Evolutionary conservation across 2,888 invertebrate genomes (phyloP), one percentile per base, ranked within the genome.

Genomic region (Drosophila bunnanda): DNA sequence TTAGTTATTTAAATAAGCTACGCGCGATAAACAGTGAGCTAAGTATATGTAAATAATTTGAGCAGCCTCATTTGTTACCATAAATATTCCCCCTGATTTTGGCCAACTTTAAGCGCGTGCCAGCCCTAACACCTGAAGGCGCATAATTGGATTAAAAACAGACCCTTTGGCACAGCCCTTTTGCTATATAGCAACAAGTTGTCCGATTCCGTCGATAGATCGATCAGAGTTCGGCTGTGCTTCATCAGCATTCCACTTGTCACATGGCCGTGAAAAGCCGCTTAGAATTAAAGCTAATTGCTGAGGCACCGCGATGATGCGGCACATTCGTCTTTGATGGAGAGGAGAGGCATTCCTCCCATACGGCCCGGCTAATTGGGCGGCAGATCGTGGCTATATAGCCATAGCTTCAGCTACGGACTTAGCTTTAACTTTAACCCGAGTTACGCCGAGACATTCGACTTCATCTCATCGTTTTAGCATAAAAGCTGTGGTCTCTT

Each of bases 251-350:
- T 57, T 61, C 54, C 28, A 65, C 75, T 72, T 72, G 72, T 72
- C 72, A 74, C 72, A 74, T 54, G 72, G 75, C 53, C 44, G 66
- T 57, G 43, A 54, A 77, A 77, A 77, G 60, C 77, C 58, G 88
- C 89, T 85, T 85, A 85, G 85, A 78, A 85, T 85, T 84, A 84
- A 87, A 89, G 89, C 89, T 85, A 85, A 85, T 89, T 85, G 85
- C 85, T 75, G 74, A n/a, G 57, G 34, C 48, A 43, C 69, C 75
- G 67, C 65, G 77, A 69, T 84, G 83, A 84, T 84, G 77, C 68
- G 62, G 87, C 83, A 83, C 54, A 80, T 74, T 88, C 62, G 17
- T n/a, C 57, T 41, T 57, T 57, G 56, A 53, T 67, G 41, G 41
- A 44, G 32, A 55, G 52, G 32, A 55, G 38, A 32, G 38, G 44